Evolutionary conservation across 1,140 invertebrate genomes (phyloP), one percentile per base, ranked within the genome.

Genomic region (Drosophila nannoptera): DNA sequence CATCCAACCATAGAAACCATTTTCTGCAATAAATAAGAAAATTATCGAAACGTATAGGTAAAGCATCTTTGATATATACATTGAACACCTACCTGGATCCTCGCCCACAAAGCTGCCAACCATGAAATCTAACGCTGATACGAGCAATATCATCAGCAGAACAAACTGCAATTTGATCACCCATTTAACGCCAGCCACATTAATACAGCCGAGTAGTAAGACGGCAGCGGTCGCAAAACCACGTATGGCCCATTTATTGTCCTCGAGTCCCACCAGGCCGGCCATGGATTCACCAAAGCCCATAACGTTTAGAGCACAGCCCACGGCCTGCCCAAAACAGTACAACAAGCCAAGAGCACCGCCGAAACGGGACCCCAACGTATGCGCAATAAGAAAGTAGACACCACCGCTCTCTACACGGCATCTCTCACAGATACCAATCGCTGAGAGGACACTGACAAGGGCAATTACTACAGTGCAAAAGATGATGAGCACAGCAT

Each of bases 281-380:
- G 96, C 95, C 92, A 99, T 95, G 1, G 97, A 97, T 91, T 99
- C 97, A 52, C 97, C 97, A 91, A 99, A 98, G 80, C 97, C 97
- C 89, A 96, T 93, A 8, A 98, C 96, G 91, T 98, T 98, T 42
- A 99, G 90, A 7, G 97, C 97, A 91, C 97, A 98, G 69, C 97
- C 96, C 0, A 98, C 97, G 67, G 97, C 96, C 96, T 97, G 97
- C 74, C 97, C 97, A 92, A 99, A 98, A 89, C 97, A 97, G 89
- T 99, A 99, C 4, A 99, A 91, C 55, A 99, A 90, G 48, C 97
- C 97, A 12, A 99, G 91, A 49, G 97, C 94, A 12, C 96, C 97
- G 7, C 97, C 98, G 88, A 98, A 94, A 86, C 96, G 92, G 5
- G 96, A 96, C 38, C 98, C 98, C 7, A 99, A 90, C 4, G 98